These are phyloP conservation scores for Rhinichthys osculus DNA, from an alignment of 2,797 vertebrate species.

Conservation along the genomic window DNA sequence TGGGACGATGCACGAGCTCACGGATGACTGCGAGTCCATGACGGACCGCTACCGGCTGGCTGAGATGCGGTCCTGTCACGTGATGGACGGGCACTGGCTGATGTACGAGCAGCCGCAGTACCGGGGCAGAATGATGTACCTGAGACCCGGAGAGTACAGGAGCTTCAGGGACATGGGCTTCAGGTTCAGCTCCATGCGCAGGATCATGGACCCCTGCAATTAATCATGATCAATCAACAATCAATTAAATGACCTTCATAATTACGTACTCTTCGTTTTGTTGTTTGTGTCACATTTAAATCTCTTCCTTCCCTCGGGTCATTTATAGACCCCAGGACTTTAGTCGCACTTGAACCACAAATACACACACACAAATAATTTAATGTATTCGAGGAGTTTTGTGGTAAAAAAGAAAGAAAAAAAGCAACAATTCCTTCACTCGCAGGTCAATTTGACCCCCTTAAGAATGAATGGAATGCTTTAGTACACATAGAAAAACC, in stretches of 20 bases:
- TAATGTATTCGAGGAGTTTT: too few relatives aligned
- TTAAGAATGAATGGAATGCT: too few relatives aligned
- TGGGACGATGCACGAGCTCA: slow-evolving; percentile 66
- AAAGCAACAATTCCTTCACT: too few relatives aligned
- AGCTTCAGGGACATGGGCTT: slow-evolving; percentile 66
- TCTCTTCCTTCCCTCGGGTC: too few relatives aligned
- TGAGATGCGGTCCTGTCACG: slow-evolving; percentile 72
- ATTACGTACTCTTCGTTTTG: not conserved
- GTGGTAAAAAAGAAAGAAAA: too few relatives aligned
- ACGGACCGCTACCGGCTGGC: slow-evolving; percentile 64
- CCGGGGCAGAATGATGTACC: slow-evolving; percentile 71
- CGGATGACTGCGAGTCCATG: slow-evolving; percentile 67
- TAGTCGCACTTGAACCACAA: too few relatives aligned
- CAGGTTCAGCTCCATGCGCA: slow-evolving; percentile 63
- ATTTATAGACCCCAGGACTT: too few relatives aligned
- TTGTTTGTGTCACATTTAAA: not conserved
- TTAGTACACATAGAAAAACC: too few relatives aligned
- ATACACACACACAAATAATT: too few relatives aligned
- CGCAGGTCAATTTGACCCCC: too few relatives aligned
- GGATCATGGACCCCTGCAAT: slow-evolving; percentile 59
- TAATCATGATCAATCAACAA: slow-evolving; percentile 2
- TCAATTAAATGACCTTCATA: not conserved
- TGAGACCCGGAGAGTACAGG: slow-evolving; percentile 73
- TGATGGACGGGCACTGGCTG: slow-evolving; percentile 77
- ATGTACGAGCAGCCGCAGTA: slow-evolving; percentile 72